Evolutionary conservation across 2,113 vertebrate genomes (phyloP).

Genomic region (Mus pahari): DNA sequence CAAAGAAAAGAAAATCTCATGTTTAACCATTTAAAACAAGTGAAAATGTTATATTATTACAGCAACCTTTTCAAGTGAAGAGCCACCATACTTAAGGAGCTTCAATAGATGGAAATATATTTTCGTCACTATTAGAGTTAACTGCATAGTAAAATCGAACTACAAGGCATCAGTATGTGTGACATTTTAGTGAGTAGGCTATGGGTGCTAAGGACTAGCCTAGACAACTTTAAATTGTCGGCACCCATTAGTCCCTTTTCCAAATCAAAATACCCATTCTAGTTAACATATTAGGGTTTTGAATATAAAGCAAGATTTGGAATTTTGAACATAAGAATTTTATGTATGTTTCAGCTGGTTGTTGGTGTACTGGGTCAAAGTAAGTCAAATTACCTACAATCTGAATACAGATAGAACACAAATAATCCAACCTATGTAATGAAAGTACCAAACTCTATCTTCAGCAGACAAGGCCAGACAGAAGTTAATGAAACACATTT

Average conservation of each 20-base stretch:
- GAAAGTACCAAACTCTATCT: constrained; percentile 22
- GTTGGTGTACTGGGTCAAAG: neutral
- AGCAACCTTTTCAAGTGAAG: constrained; percentile 1
- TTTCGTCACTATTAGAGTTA: neutral
- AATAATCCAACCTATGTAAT: constrained; percentile 12
- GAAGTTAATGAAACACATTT: neutral
- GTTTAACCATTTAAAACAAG: constrained; percentile 7
- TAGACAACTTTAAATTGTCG: neutral
- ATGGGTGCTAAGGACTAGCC: neutral
- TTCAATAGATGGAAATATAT: constrained; percentile 1
- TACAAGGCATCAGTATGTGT: neutral
- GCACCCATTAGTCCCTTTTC: neutral
- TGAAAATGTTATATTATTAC: neutral
- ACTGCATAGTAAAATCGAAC: neutral
- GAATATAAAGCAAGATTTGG: neutral
- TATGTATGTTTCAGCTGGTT: neutral
- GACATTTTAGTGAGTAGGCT: neutral
- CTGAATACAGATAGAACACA: neutral
- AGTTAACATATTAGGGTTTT: constrained; percentile 37
- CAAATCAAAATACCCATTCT: constrained; percentile 15
- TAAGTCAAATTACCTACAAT: constrained; percentile 21
- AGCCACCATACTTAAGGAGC: neutral
- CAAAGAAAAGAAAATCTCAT: neutral
- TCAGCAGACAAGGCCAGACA: neutral
- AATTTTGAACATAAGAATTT: constrained; percentile 18